Conservation (phyloP, 2,797 vertebrate species). For the Spheniscus humboldti region DNA sequence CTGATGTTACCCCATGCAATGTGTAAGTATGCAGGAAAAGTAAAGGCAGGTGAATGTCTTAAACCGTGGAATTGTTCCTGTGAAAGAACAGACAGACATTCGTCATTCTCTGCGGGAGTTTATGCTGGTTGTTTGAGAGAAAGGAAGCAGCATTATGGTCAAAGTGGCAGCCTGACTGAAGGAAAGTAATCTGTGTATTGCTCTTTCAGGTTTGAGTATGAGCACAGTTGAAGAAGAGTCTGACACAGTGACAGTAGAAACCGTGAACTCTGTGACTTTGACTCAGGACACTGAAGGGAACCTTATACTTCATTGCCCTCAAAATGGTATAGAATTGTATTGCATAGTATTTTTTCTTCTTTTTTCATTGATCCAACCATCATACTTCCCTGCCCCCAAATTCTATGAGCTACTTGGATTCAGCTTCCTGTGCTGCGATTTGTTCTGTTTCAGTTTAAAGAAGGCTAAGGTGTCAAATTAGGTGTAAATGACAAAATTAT, state of each 20-base stretch:
- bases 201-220: constrained; percentile 86
- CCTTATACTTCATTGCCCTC: constrained; percentile 92
- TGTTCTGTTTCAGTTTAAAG: neutral
- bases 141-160: neutral
- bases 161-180: neutral
- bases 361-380: neutral
- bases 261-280: constrained; percentile 88
- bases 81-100: neutral
- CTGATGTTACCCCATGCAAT: neutral
- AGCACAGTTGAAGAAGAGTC: constrained; percentile 88
- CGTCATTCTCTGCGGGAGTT: neutral
- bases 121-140: neutral
- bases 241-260: constrained; percentile 83
- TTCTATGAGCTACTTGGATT: neutral
- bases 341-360: neutral
- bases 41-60: neutral
- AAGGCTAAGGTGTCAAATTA: neutral
- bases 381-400: neutral
- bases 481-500: neutral
- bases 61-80: neutral
- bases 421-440: neutral
- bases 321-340: constrained; percentile 75
- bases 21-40: neutral
- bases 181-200: constrained; percentile 38
- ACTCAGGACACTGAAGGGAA: constrained; percentile 93